A percentile compares a stretch with the other conserved stretches of the same genome.
Conservation (phyloP, 2,888 invertebrate species). For the Amiota communis region DNA sequence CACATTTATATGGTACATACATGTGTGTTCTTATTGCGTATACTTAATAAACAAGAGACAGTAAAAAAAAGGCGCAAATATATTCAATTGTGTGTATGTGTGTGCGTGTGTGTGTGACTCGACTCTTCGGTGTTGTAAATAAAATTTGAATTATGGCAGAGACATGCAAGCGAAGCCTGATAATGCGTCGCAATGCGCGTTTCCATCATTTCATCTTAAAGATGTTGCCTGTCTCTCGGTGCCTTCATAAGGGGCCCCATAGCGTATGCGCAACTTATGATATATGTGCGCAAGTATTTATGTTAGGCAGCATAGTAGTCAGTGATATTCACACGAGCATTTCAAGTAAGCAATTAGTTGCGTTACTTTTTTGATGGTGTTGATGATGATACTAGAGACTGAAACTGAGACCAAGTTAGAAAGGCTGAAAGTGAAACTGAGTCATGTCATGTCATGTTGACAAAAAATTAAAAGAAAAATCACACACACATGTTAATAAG, state of each 20-base stretch:
- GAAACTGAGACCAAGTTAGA: no score
- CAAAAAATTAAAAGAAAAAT: conserved; percentile 34
- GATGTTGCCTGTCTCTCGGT: neutral
- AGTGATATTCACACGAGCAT: conserved; percentile 18
- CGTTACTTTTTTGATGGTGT: conserved; percentile 36
- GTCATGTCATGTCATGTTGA: conserved; percentile 38
- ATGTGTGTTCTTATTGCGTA: neutral
- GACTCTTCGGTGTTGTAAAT: conserved; percentile 46
- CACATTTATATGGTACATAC: conserved; percentile 44
- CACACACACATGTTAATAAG: neutral
- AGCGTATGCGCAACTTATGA: conserved; percentile 66
- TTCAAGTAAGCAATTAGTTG: conserved; percentile 62
- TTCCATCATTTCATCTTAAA: no score
- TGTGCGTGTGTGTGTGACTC: conserved; percentile 27
- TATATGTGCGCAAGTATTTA: conserved; percentile 50
- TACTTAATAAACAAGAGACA: neutral
- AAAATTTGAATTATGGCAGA: conserved; percentile 62
- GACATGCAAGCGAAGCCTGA: conserved; percentile 54
- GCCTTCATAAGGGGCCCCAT: conserved; percentile 51
- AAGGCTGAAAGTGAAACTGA: no score
- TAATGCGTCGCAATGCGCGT: conserved; percentile 48
- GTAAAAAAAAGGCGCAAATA: conserved; percentile 14
- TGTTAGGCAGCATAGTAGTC: neutral
- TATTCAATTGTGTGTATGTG: conserved; percentile 42
- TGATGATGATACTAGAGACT: conserved; percentile 6